These are phyloP conservation scores for Dolichallabes microphthalmus DNA, from an alignment of 2,113 vertebrate genomes.

Conservation along the genomic window DNA sequence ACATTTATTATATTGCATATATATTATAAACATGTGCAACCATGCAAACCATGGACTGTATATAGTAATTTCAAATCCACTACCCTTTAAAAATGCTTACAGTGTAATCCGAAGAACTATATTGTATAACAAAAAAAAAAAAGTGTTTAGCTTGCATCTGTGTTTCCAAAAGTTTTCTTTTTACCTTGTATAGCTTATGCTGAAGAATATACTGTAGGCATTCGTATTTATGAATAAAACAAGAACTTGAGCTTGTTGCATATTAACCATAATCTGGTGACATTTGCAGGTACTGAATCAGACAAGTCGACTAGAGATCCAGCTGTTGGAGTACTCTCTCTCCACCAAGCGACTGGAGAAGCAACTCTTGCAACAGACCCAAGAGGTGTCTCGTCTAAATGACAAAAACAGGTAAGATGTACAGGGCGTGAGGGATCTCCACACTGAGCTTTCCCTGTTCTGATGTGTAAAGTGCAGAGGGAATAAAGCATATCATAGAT, in stretches of 20 bases:
- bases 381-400: slow-evolving; percentile 75
- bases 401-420: slow-evolving; percentile 76
- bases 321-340: slow-evolving; percentile 78
- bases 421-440: neutral
- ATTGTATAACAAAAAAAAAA: neutral
- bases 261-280: neutral
- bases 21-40: neutral
- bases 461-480: neutral
- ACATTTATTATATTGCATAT: neutral
- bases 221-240: no score
- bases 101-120: neutral
- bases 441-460: neutral
- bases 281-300: slow-evolving; percentile 76
- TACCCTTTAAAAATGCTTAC: neutral
- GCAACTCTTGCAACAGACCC: slow-evolving; percentile 75
- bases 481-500: neutral
- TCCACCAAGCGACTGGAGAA: slow-evolving; percentile 79
- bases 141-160: neutral
- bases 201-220: neutral
- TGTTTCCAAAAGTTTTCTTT: neutral
- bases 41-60: neutral
- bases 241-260: neutral
- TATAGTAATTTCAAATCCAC: neutral
- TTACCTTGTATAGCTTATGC: neutral
- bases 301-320: slow-evolving; percentile 78